Conservation (phyloP, 2,113 vertebrate species). For the Sinocyclocheilus rhinocerous region DNA sequence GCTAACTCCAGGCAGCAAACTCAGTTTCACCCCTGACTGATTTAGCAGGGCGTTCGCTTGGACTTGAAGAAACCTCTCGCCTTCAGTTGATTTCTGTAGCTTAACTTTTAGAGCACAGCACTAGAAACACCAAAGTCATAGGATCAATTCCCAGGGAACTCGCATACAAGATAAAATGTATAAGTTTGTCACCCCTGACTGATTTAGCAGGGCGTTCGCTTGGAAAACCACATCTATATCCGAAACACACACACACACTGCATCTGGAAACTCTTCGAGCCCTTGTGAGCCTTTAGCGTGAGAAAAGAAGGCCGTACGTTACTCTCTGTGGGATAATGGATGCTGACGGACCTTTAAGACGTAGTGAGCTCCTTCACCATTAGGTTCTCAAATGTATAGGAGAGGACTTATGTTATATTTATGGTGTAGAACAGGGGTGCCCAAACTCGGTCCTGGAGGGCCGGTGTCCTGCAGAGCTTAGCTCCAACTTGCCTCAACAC, state of each 20-base stretch:
- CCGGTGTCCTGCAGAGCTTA: no score
- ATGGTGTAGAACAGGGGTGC: neutral
- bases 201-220: constrained; percentile 19
- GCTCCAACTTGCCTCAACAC: no score
- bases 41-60: constrained; percentile 21
- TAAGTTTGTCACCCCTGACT: neutral
- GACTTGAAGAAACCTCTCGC: no score
- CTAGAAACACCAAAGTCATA: no score
- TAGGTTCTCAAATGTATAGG: neutral
- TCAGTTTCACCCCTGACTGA: neutral
- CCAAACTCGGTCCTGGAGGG: no score
- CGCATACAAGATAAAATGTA: no score
- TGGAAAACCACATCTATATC: neutral
- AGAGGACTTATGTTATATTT: neutral
- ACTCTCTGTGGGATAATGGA: neutral
- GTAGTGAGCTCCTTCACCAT: neutral
- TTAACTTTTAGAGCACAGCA: no score
- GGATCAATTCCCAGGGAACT: no score
- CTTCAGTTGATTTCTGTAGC: no score
- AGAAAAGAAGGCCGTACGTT: neutral
- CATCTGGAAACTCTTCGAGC: constrained; percentile 1
- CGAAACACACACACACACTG: neutral
- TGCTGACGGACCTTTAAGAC: neutral
- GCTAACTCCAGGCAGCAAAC: neutral
- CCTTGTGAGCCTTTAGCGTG: neutral